These are phyloP conservation scores for Artemisiospiza belli DNA, from an alignment of 2,113 vertebrate genomes.

Conservation along the genomic window DNA sequence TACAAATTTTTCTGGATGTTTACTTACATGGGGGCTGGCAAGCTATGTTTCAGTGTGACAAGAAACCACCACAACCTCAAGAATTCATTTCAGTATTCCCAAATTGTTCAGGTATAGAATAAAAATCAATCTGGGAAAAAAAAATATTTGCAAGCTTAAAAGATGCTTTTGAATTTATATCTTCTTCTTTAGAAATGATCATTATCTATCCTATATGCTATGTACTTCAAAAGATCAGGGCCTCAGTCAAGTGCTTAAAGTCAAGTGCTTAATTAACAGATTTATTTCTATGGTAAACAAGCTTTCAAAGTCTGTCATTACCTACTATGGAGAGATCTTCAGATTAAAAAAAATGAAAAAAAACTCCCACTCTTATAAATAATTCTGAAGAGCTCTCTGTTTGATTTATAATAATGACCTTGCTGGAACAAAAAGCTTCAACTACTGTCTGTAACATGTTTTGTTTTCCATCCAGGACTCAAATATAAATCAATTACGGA, in stretches of 20 bases:
- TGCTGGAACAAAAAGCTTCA: not conserved
- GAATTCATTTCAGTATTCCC: not conserved
- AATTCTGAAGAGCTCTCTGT: not conserved
- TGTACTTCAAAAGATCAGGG: not conserved
- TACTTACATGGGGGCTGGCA: not conserved
- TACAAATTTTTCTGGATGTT: not conserved
- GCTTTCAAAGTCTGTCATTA: not conserved
- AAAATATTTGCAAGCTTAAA: not conserved
- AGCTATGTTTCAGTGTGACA: not conserved
- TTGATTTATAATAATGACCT: not conserved
- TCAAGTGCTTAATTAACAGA: not conserved
- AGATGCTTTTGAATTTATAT: not conserved
- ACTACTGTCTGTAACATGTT: not conserved
- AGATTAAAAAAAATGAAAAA: not conserved
- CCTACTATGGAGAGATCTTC: not conserved
- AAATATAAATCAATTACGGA: too few species aligned
- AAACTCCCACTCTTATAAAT: not conserved
- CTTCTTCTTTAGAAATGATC: not conserved
- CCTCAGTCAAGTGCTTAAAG: not conserved
- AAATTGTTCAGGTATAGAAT: not conserved
- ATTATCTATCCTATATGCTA: not conserved
- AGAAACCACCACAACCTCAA: not conserved
- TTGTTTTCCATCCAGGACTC: not conserved
- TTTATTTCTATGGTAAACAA: not conserved
- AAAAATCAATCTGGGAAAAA: not conserved